Evolutionary conservation across 2,888 invertebrate species (phyloP), one percentile per base, ranked within the genome.

Genomic region (Philereme transversata): DNA sequence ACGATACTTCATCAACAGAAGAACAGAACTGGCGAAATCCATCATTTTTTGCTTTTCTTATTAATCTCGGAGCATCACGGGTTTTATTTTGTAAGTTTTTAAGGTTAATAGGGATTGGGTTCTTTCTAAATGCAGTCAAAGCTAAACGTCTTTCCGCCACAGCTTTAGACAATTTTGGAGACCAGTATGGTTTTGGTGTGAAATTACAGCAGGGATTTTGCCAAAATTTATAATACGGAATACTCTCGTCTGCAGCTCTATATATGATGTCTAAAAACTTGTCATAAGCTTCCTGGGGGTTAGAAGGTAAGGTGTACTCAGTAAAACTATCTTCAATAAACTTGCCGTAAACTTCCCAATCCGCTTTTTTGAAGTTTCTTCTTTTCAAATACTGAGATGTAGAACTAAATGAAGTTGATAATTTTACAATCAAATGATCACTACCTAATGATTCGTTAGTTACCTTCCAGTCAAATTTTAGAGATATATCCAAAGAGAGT

Each of bases 111-210:
- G 55, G 40, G 3, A 47, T 54, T 5, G 54, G 54, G 47, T 54
- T 54, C 8, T 40, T 41, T 41, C 54, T 47, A 47, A 58, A 59
- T 4, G 5, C 3, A n/a, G 44, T 44, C 8, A 44, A n/a, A n/a
- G 44, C 44, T n/a, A 44, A 10, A 5, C 48, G 48, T 4, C 53
- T 33, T 38, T 38, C 36, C 5, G 68, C 47, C 0, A 68, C 43
- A n/a, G 62, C 61, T 0, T 62, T 62, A 0, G 66, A 65, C 7
- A 57, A 38, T 45, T 44, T 35, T 63, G 67, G 0, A 60, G 3
- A n/a, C 55, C 55, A 55, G 34, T 48, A 55, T 4, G 9, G 41
- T 43, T 55, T 55, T 1, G 55, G 55, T 4, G 35, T 11, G 33
- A 47, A 54, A 7, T 44, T 8, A 5, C 10, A 4, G n/a, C 5